These are phyloP conservation scores for Callitettix versicolor DNA, from an alignment of 1,140 invertebrate species.

Conservation along the genomic window DNA sequence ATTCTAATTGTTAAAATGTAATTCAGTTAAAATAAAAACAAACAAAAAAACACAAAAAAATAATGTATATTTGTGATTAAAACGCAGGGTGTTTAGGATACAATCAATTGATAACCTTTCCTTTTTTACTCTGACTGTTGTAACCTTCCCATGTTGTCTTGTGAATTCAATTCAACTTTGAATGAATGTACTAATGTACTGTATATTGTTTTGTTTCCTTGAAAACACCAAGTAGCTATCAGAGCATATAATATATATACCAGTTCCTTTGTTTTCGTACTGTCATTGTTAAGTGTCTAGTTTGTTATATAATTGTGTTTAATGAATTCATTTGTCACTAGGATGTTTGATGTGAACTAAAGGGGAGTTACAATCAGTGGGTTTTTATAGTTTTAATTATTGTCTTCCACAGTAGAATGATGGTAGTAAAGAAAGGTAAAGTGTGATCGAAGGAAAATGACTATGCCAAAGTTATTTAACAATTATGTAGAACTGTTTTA, in stretches of 20 bases:
- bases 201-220: neutral
- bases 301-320: constrained; percentile 1
- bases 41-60: too few species aligned
- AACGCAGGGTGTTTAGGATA: constrained; percentile 13
- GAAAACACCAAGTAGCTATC: constrained; percentile 9
- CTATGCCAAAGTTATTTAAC: too few species aligned
- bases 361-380: constrained; percentile 1
- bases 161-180: constrained; percentile 1
- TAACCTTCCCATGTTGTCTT: constrained; percentile 4
- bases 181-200: neutral
- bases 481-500: too few species aligned
- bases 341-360: constrained; percentile 4
- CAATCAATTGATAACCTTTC: constrained; percentile 11
- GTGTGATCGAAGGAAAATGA: too few species aligned
- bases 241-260: neutral
- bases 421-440: too few species aligned
- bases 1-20: too few species aligned
- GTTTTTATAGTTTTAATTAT: neutral
- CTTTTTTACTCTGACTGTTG: constrained; percentile 10
- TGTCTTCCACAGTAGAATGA: constrained; percentile 8
- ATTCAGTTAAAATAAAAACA: too few species aligned
- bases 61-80: too few species aligned
- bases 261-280: constrained; percentile 1
- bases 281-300: neutral
- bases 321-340: neutral